Evolutionary conservation across 2,888 invertebrate species (phyloP).

Genomic region (Caenorhabditis doughertyi): DNA sequence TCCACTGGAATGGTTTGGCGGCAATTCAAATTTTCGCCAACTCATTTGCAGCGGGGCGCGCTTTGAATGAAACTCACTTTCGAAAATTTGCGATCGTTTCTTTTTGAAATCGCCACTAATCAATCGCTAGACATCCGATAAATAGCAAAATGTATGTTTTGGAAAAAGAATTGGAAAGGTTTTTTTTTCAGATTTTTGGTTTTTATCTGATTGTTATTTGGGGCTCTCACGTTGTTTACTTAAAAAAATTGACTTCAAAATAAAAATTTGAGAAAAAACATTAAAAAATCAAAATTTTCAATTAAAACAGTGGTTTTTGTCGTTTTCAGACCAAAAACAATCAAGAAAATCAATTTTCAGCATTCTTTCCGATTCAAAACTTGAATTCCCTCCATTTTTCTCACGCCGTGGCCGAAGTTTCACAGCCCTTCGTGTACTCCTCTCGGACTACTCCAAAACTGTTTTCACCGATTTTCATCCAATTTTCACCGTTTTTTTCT

Average conservation of each 20-base stretch:
- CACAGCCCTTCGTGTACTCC: neutral
- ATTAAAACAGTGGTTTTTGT: neutral
- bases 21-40: neutral
- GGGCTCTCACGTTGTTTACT: neutral
- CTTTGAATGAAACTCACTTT: neutral
- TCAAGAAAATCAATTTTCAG: neutral
- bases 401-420: neutral
- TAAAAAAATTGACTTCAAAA: too few species aligned
- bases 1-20: neutral
- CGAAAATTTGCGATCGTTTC: neutral
- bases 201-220: neutral
- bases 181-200: neutral
- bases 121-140: too few species aligned
- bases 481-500: neutral
- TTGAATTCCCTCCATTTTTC: neutral
- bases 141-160: neutral
- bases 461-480: neutral
- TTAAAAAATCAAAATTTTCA: too few species aligned
- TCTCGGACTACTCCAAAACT: neutral
- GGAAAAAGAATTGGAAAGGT: neutral
- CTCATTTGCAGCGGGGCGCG: neutral
- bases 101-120: slow-evolving; percentile 16
- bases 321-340: neutral
- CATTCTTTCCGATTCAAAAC: neutral
- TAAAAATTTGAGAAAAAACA: too few species aligned